Base-by-base conservation (phyloP, 2,888 invertebrate genomes). In the Magallana nippona region DNA sequence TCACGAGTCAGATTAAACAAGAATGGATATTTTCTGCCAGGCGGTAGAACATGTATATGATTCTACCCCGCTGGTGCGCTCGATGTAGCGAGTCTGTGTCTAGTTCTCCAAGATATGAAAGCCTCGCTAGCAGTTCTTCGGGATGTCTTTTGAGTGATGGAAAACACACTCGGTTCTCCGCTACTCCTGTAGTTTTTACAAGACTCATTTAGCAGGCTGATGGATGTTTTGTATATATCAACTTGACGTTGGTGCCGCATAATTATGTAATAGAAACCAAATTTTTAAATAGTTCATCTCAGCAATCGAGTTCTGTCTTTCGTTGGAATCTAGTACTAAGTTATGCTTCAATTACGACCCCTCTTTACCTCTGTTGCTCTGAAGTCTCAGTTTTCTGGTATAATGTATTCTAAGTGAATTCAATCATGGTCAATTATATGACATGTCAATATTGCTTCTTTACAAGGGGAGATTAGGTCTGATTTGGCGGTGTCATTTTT, bases 241-340 rank as follows among this genome's bases (percentile, higher is more conserved):
- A 71, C 71, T 32, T 71, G 71, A 71, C 71, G 71, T 71, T 71
- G 71, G 71, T 71, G 71, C 71, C 71, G 71, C 71, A 71, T 71
- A 71, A 71, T 71, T 71, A 71, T 71, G 71, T 22, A 71, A 71
- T 71, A 71, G 71, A 71, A 71, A 71, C 71, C 71, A 71, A 71
- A 71, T 71, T 71, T 71, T 71, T 71, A 71, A 71, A 71, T 71
- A 71, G 71, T 71, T 71, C 71, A 71, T 71, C 71, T 71, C 71
- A 32, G 27, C 27, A 71, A 27, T 71, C 71, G 71, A 71, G 19
- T 71, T 15, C 22, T 71, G 71, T 71, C 71, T 71, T 71, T 71
- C 71, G 22, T 32, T 71, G 71, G 71, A 22, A 71, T 71, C 32
- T 71, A 71, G 11, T 71, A 32, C 27, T 71, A 13, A 71, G 32